These are phyloP conservation scores for Lonchura striata DNA, from an alignment of 2,113 vertebrate genomes.

Conservation along the genomic window DNA sequence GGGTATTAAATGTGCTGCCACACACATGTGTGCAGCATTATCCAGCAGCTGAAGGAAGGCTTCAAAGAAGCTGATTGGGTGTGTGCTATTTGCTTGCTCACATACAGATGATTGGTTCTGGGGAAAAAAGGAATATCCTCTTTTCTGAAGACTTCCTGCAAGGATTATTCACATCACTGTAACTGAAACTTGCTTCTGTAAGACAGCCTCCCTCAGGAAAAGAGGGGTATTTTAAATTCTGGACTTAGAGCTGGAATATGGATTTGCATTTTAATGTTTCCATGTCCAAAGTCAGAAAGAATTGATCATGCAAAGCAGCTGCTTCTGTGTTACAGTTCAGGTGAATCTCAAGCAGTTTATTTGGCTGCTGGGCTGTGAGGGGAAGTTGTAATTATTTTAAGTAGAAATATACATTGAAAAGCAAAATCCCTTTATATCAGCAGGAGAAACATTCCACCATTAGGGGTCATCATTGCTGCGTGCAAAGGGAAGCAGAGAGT, in stretches of 20 bases:
- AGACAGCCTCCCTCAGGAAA: neutral
- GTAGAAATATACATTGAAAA: neutral
- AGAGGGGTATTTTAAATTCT: neutral
- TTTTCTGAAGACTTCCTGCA: neutral
- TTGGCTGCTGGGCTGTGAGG: neutral
- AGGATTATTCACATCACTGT: neutral
- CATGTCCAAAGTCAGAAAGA: neutral
- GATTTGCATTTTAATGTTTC: neutral
- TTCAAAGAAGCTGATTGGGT: neutral
- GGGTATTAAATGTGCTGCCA: neutral
- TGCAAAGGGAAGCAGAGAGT: neutral
- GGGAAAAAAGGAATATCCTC: neutral
- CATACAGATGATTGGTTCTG: neutral
- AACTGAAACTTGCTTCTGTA: neutral
- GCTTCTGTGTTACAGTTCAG: neutral
- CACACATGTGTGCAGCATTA: neutral
- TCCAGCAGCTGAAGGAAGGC: neutral
- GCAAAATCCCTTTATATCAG: neutral
- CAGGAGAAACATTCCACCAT: conserved; percentile 6
- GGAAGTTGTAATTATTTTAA: neutral
- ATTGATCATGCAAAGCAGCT: neutral
- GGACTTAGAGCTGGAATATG: neutral
- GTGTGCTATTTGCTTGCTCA: neutral
- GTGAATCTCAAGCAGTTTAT: neutral
- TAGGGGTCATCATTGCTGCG: conserved; percentile 47